Evolutionary conservation across 2,888 invertebrate species (phyloP).

Genomic region (Dasysyrphus albostriatus): DNA sequence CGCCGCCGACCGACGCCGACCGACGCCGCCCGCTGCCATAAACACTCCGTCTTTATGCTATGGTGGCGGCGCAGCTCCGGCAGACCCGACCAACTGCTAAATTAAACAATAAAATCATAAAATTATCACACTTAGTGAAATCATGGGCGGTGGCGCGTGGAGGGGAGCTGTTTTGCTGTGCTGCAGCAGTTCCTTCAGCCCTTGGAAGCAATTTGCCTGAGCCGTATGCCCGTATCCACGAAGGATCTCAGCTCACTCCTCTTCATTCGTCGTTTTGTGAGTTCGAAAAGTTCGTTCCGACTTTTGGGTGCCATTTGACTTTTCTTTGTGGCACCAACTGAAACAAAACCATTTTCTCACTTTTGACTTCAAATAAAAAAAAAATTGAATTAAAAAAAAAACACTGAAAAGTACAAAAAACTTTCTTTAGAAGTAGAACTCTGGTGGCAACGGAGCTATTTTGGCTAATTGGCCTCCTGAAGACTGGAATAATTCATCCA

Average conservation of each 20-base stretch:
- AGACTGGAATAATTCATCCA: constrained; percentile 72
- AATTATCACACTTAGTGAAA: constrained; percentile 72
- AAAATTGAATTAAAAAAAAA: background rate
- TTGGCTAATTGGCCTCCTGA: constrained; percentile 74
- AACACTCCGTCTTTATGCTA: constrained; percentile 4
- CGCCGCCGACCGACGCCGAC: background rate
- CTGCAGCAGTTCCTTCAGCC: constrained; percentile 36
- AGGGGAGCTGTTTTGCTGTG: constrained; percentile 17
- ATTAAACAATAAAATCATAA: constrained; percentile 76
- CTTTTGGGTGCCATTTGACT: constrained; percentile 74
- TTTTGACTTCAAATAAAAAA: constrained; percentile 29
- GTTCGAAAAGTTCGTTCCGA: constrained; percentile 67
- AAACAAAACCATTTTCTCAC: constrained; percentile 62
- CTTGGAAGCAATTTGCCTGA: constrained; percentile 65
- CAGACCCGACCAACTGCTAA: constrained; percentile 52
- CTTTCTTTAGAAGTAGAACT: constrained; percentile 46
- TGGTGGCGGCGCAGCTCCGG: background rate
- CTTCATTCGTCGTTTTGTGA: constrained; percentile 7
- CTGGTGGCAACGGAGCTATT: constrained; percentile 60
- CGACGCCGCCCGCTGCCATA: background rate
- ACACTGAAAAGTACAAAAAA: constrained; percentile 18
- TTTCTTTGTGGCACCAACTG: constrained; percentile 42
- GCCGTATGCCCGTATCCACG: constrained; percentile 6
- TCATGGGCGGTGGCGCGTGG: background rate
- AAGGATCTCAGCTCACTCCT: constrained; percentile 20